phyloP scores from a whole-genome alignment of 2,797 vertebrate species.

The Astyanax mexicanus region DNA sequence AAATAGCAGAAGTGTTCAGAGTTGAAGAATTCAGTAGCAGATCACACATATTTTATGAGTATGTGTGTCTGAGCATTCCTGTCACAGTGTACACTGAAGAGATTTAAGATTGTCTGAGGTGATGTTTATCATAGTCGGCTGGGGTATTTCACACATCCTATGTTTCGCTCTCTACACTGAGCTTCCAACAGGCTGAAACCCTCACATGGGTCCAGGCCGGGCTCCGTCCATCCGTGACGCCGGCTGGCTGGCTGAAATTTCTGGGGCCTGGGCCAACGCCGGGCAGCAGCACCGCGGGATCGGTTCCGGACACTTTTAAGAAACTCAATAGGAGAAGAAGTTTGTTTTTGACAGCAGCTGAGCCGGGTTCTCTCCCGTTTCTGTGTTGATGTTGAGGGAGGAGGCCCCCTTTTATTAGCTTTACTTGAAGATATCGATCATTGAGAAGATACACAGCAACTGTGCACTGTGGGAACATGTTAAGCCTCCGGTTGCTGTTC shows the following conservation, averaged over 20 bases:
- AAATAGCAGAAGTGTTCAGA: no score
- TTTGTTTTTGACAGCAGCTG: constrained; percentile 24
- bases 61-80: not conserved
- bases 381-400: constrained; percentile 24
- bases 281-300: constrained; percentile 32
- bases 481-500: not conserved
- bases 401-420: constrained; percentile 8
- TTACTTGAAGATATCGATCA: constrained; percentile 7
- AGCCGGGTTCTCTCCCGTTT: constrained; percentile 16
- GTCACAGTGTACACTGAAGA: no score
- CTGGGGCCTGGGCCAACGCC: constrained; percentile 28
- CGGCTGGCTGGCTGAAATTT: constrained; percentile 27
- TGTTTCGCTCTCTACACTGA: constrained; percentile 50
- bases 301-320: constrained; percentile 28
- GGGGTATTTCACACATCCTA: constrained; percentile 75
- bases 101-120: not conserved
- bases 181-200: constrained; percentile 66
- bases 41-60: no score
- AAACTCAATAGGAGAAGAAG: constrained; percentile 35
- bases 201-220: constrained; percentile 22
- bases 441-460: not conserved
- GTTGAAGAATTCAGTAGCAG: no score
- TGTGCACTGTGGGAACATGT: not conserved
- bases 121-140: constrained; percentile 70
- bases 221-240: constrained; percentile 20